These are phyloP conservation scores for Bombus terrestris DNA, from an alignment of 1,140 invertebrate genomes.

Conservation along the genomic window DNA sequence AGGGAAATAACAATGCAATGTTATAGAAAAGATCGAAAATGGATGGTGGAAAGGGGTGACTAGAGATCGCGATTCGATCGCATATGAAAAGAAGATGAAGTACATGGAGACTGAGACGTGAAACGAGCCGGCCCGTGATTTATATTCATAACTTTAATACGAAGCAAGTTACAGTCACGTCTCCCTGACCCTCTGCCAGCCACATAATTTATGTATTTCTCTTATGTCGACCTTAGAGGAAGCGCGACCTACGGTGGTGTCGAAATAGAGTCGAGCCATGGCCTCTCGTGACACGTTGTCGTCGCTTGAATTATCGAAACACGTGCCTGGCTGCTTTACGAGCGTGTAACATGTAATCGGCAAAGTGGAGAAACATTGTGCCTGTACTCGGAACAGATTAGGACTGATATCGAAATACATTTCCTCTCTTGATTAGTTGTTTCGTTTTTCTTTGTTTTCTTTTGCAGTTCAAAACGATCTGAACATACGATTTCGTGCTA, in stretches of 20 bases:
- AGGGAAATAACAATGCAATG: not conserved
- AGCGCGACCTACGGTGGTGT: constrained; percentile 8
- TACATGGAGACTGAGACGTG: constrained; percentile 24
- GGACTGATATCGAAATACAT: constrained; percentile 2
- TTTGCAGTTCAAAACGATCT: not conserved
- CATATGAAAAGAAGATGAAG: constrained; percentile 48
- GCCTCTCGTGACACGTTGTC: not conserved
- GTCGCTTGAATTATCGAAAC: constrained; percentile 24
- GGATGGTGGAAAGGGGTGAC: not conserved
- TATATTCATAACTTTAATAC: constrained; percentile 80
- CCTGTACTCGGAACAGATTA: not conserved
- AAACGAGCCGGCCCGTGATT: constrained; percentile 70
- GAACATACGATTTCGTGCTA: not conserved
- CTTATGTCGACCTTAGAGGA: constrained; percentile 53
- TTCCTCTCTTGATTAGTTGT: not conserved
- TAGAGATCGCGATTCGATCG: constrained; percentile 37
- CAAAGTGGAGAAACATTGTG: not conserved
- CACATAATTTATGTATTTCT: constrained; percentile 73
- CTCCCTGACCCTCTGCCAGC: constrained; percentile 55
- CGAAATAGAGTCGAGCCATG: constrained; percentile 46
- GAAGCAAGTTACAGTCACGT: constrained; percentile 75
- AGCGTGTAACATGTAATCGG: constrained; percentile 5
- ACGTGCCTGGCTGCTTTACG: not conserved
- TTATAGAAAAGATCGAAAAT: not conserved
- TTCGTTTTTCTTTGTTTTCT: too few relatives aligned